Conservation (phyloP, 2,888 invertebrate species). For the Cybosia mesomella region DNA sequence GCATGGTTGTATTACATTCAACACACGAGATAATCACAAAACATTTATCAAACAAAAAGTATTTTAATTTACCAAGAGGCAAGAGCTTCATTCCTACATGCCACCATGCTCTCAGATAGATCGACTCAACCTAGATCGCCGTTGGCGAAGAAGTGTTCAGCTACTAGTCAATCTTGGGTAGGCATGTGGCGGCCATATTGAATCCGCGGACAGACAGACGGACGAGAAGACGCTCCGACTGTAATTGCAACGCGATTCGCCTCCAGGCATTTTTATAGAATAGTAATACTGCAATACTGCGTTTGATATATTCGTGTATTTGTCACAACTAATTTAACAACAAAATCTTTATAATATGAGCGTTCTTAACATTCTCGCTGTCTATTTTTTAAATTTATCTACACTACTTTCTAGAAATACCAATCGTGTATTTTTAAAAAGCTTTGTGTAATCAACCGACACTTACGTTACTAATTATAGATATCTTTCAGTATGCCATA, state of each 20-base stretch:
- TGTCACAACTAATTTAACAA: conserved; percentile 7
- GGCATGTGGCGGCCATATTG: conserved; percentile 84
- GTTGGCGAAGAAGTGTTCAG: conserved; percentile 77
- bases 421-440: not conserved
- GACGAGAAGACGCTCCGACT: conserved; percentile 73
- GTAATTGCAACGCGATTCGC: conserved; percentile 82
- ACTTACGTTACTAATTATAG: not conserved
- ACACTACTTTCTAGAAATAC: not conserved
- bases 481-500: conserved; percentile 17
- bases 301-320: conserved; percentile 50
- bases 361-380: not conserved
- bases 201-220: conserved; percentile 72
- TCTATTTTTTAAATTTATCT: not conserved
- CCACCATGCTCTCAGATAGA: conserved; percentile 73
- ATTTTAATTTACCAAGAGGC: conserved; percentile 79
- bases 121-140: conserved; percentile 78
- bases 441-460: not conserved
- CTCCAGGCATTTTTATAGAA: conserved; percentile 79
- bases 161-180: conserved; percentile 84
- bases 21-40: conserved; percentile 69
- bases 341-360: not conserved
- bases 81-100: conserved; percentile 74
- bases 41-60: conserved; percentile 79
- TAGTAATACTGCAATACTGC: conserved; percentile 60
- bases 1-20: conserved; percentile 62